Conservation (phyloP, 2,797 vertebrate species). For the Dendrocincla fuliginosa region DNA sequence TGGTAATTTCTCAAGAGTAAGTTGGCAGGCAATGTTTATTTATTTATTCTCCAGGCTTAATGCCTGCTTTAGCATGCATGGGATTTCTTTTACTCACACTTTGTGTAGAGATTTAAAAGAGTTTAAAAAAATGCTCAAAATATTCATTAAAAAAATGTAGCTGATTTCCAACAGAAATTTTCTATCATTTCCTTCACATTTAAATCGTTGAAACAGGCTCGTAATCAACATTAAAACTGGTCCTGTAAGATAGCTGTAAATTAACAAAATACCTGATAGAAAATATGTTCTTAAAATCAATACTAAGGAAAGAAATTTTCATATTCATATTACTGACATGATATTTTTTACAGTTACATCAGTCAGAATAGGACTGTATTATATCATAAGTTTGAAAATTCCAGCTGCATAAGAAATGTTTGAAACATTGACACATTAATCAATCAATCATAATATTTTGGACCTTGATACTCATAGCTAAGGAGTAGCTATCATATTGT, state of each 20-base stretch:
- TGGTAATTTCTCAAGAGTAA: background rate
- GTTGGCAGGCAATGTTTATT: background rate
- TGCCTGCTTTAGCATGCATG: background rate
- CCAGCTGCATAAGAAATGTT: background rate
- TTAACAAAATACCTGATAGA: background rate
- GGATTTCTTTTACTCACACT: background rate
- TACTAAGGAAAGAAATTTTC: background rate
- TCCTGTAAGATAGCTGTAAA: background rate
- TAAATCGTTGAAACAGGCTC: background rate
- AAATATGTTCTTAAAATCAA: background rate
- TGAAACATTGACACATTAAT: background rate
- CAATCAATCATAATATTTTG: background rate
- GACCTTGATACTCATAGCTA: background rate
- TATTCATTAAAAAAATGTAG: background rate
- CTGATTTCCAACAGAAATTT: background rate
- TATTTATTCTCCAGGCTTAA: background rate
- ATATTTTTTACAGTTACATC: background rate
- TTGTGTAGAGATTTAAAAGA: background rate
- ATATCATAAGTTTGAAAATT: background rate
- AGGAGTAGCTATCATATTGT: background rate
- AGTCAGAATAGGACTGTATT: fast-evolving
- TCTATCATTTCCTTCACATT: background rate
- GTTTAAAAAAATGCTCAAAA: background rate
- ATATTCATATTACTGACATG: background rate
- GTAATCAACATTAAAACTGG: background rate